A percentile compares a stretch with the other conserved stretches of the same genome.
These are phyloP conservation scores for Antechinus flavipes DNA, from an alignment of 2,113 vertebrate species.

Conservation along the genomic window DNA sequence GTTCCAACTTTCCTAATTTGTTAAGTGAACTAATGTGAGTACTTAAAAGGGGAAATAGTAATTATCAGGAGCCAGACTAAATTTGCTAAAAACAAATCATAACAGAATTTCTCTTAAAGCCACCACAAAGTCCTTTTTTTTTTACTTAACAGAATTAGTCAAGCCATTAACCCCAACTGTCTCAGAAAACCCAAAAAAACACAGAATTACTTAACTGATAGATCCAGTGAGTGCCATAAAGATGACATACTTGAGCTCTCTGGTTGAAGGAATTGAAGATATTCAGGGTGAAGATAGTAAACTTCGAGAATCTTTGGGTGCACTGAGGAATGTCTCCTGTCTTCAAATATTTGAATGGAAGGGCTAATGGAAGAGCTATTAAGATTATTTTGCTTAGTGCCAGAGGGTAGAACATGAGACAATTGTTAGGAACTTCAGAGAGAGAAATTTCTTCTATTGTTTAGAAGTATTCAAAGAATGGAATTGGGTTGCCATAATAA, in stretches of 20 bases:
- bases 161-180: no score
- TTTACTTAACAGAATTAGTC: no score
- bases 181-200: no score
- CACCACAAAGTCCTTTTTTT: neutral
- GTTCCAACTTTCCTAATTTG: neutral
- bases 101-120: neutral
- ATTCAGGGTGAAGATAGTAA: neutral
- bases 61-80: neutral
- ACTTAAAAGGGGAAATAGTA: neutral
- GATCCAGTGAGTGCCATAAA: neutral
- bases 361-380: neutral
- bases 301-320: neutral
- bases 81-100: neutral
- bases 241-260: neutral
- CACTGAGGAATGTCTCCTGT: neutral
- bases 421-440: neutral
- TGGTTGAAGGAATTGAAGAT: neutral
- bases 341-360: neutral
- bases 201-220: neutral
- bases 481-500: neutral
- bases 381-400: neutral
- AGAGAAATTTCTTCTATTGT: neutral
- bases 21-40: neutral
- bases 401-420: neutral
- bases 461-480: neutral